A percentile compares a stretch with the other conserved stretches of the same genome.
Conservation (phyloP, 2,888 invertebrate species). For the Acleris laterana region DNA sequence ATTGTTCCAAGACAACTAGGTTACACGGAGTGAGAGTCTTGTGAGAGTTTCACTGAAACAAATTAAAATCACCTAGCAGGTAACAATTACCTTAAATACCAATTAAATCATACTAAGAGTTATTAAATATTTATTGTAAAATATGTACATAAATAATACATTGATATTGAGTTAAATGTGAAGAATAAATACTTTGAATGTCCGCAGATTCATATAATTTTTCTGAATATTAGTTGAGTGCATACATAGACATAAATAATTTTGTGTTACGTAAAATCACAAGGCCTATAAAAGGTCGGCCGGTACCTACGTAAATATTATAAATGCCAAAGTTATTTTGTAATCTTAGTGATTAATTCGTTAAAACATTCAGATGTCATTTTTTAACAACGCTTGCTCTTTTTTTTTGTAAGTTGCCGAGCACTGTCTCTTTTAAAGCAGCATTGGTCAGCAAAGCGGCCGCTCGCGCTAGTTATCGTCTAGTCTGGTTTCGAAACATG, state of each 20-base stretch:
- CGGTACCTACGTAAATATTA: constrained; percentile 47
- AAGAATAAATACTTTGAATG: too few species aligned
- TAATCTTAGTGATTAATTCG: constrained; percentile 20
- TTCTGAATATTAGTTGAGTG: too few species aligned
- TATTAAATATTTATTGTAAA: too few species aligned
- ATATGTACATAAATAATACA: too few species aligned
- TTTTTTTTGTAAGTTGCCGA: constrained; percentile 41
- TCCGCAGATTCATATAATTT: too few species aligned
- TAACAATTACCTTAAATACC: too few species aligned
- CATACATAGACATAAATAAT: constrained; percentile 33
- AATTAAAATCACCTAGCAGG: too few species aligned
- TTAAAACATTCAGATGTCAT: constrained; percentile 35
- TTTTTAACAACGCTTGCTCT: constrained; percentile 51
- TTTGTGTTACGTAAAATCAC: constrained; percentile 59
- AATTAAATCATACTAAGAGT: too few species aligned
- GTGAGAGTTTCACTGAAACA: too few species aligned
- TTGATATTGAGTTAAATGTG: too few species aligned
- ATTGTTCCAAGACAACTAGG: too few species aligned
- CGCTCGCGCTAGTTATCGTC: constrained; percentile 49
- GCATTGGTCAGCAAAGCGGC: constrained; percentile 56
- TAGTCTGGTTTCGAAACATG: constrained; percentile 62
- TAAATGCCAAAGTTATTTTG: constrained; percentile 57
- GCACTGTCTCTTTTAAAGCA: constrained; percentile 44
- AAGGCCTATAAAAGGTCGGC: constrained; percentile 62
- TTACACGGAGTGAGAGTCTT: too few species aligned